Conservation (phyloP, 2,888 invertebrate species). For the Dryocosmus kuriphilus region DNA sequence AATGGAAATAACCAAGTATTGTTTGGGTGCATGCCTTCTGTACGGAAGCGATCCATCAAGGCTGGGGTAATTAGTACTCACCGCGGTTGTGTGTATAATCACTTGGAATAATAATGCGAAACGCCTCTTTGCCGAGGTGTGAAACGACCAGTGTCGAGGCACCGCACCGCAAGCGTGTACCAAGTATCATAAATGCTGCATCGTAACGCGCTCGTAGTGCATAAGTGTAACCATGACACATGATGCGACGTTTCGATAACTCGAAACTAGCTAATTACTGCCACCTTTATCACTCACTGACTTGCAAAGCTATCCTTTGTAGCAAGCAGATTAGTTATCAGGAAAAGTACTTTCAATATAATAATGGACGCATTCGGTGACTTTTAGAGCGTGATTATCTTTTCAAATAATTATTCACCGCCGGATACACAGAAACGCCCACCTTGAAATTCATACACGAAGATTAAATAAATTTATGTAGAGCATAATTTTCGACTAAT, state of each 20-base stretch:
- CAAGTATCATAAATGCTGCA: slow-evolving; percentile 61
- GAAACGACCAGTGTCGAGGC: slow-evolving; percentile 58
- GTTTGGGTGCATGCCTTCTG: slow-evolving; percentile 67
- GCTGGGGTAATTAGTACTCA: slow-evolving; percentile 71
- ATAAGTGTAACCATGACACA: slow-evolving; percentile 46
- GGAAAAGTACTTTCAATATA: background rate
- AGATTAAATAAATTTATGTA: background rate
- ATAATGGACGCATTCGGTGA: slow-evolving; percentile 1
- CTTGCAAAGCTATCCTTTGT: slow-evolving; percentile 23
- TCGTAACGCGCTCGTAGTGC: slow-evolving; percentile 40
- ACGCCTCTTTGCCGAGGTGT: slow-evolving; percentile 62
- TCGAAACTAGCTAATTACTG: slow-evolving; percentile 55
- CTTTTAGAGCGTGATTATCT: slow-evolving; percentile 9
- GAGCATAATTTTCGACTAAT: background rate
- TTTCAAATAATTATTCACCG: background rate
- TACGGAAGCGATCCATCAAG: slow-evolving; percentile 73
- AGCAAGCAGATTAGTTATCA: background rate
- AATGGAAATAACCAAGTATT: slow-evolving; percentile 73
- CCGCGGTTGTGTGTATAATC: slow-evolving; percentile 69
- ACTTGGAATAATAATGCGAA: slow-evolving; percentile 66
- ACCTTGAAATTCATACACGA: background rate
- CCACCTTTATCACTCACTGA: slow-evolving; percentile 45
- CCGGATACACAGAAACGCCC: slow-evolving; percentile 2
- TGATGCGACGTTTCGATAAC: slow-evolving; percentile 54
- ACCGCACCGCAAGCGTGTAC: slow-evolving; percentile 51